These are phyloP conservation scores for Lithophane socia DNA, from an alignment of 2,888 invertebrate genomes.

Conservation along the genomic window DNA sequence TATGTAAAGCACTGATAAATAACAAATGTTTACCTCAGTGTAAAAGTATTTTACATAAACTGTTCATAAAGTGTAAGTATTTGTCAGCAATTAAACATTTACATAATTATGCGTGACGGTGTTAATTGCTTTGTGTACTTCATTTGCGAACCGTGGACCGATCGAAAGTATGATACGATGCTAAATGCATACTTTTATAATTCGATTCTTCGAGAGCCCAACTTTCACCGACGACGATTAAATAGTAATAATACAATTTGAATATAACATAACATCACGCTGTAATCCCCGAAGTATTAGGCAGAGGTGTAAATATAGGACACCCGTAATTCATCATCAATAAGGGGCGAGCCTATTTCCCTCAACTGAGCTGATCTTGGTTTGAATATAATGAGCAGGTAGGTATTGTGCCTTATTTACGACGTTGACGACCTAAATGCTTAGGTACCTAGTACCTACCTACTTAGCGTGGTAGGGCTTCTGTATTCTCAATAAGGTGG, in stretches of 20 bases:
- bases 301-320: neutral
- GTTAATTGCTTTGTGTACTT: conserved; percentile 1
- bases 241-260: conserved; percentile 1
- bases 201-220: conserved; percentile 8
- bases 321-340: neutral
- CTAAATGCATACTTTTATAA: too few relatives aligned
- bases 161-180: conserved; percentile 18
- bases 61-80: conserved; percentile 3
- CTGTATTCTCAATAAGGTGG: conserved; percentile 30
- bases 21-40: conserved; percentile 15
- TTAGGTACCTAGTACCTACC: too few relatives aligned
- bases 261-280: neutral
- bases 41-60: conserved; percentile 20
- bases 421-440: conserved; percentile 34
- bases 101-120: conserved; percentile 15
- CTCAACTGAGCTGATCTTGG: too few relatives aligned
- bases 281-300: neutral
- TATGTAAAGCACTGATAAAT: conserved; percentile 18
- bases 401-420: neutral
- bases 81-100: conserved; percentile 5
- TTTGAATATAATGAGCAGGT: neutral
- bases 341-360: neutral
- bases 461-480: conserved; percentile 24
- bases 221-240: conserved; percentile 27
- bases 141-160: conserved; percentile 7